Base-by-base conservation (phyloP, 1,140 invertebrate species). In the Aradophagus sp. region DNA sequence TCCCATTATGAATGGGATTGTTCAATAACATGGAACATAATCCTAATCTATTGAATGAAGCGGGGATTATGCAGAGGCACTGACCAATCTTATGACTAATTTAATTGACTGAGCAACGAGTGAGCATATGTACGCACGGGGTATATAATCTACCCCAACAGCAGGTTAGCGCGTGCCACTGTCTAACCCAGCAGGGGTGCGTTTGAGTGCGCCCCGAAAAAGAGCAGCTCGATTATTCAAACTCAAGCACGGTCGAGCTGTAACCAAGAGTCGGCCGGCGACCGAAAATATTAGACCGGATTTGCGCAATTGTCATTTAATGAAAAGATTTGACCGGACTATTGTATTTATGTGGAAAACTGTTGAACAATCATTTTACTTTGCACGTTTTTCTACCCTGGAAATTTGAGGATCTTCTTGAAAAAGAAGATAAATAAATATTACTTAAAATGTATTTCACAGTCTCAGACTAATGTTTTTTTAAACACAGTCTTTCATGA, bases 171-270 rank as follows among this genome's bases (percentile, higher is more conserved):
- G 71, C 75, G 66, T 73, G 75, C 61, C 68, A 61, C 47, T 55
- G 55, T 65, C 50, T 35, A 31, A 36, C 72, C 15, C 42, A 47
- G 53, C 41, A 69, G 56, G 58, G 69, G 55, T 42, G 52, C 12
- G 58, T 5, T 29, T 34, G 31, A 17, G 47, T 48, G 23, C 41
- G 32, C 70, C 65, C 62, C 26, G 63, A 65, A 59, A 74, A 73
- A 73, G 66, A 61, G 66, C 73, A 80, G 78, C 74, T 80, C 45
- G 76, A 76, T 78, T 79, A 79, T 77, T 71, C n/a, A 66, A 77
- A 68, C 56, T 74, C 53, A 62, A 65, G 32, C 50, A 11, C 29
- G 56, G 61, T 45, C 29, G 62, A 58, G 53, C 56, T 41, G 26
- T 2, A 36, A 47, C 13, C 42, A 45, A 52, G n/a, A 45, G 38